Percentiles rank a stretch among this genome's conserved stretches.
phyloP scores from a whole-genome alignment of 2,888 invertebrate genomes.

The Diplolepis rosae region DNA sequence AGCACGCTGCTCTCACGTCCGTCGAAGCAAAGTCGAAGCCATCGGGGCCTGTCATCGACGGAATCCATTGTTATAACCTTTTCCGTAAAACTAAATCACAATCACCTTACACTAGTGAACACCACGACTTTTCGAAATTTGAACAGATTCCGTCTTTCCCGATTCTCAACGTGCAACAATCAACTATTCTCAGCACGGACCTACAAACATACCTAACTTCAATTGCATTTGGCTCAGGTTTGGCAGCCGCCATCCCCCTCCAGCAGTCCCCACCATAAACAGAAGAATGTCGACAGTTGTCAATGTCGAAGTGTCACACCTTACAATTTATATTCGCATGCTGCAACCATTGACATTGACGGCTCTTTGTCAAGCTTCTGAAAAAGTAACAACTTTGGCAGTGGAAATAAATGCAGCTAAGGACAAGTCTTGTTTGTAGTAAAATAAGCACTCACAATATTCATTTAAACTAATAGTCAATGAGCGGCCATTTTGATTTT shows the following conservation, averaged over 20 bases:
- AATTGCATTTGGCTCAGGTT: conserved; percentile 38
- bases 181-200: conserved; percentile 33
- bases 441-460: neutral
- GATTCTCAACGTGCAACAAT: conserved; percentile 37
- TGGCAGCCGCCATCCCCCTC: conserved; percentile 48
- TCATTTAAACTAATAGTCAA: neutral
- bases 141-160: neutral
- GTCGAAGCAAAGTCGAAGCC: too few species aligned
- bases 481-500: conserved; percentile 45
- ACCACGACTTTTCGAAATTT: neutral
- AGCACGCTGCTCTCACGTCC: conserved; percentile 4
- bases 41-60: conserved; percentile 1
- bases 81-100: neutral
- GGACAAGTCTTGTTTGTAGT: neutral
- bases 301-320: neutral
- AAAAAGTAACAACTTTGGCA: too few species aligned
- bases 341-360: conserved; percentile 13
- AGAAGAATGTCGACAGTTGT: neutral
- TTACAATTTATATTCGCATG: conserved; percentile 9
- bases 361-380: neutral
- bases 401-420: neutral
- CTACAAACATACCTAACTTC: conserved; percentile 28
- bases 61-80: conserved; percentile 2
- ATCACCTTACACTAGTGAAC: neutral
- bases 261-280: conserved; percentile 30